Evolutionary conservation across 2,113 vertebrate genomes (phyloP), one percentile per base, ranked within the genome.

Genomic region (Cygnus buccinator): DNA sequence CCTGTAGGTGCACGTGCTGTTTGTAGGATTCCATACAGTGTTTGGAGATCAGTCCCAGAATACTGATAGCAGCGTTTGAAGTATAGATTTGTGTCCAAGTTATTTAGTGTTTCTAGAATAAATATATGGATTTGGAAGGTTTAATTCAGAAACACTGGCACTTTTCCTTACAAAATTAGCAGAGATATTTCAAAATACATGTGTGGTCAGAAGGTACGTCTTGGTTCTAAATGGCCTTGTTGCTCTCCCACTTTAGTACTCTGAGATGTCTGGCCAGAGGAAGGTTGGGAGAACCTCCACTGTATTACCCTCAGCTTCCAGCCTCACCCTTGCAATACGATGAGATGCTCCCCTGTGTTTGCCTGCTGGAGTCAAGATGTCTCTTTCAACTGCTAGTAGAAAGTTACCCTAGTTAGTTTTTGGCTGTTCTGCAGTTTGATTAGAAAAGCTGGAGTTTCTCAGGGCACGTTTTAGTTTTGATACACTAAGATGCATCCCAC

Each of bases 381-480:
- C 18, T 79, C 48, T 59, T 43, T 46, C 52, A 90, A 3, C 35
- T 80, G 28, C 52, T 57, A 35, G 33, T 19, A 81, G 16, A 81
- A 66, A 59, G 68, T 59, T 57, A 41, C 12, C 16, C 74, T 23
- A 6, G n/a, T 20, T 9, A 58, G 11, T 8, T 54, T 70, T 79
- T 75, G 54, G 20, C 43, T 85, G 19, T 59, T 75, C 14, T 55
- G 3, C 37, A 21, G 13, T 73, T 91, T 76, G 55, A 43, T 54
- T 12, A 48, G 73, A 61, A 86, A 93, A 67, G 9, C 25, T 71
- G 44, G 14, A 50, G 10, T 67, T 66, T 85, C 76, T 16, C 31
- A 46, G 22, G 18, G 14, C 9, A 17, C 0, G 0, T 11, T 61
- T 8, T 77, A 1, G 0, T 74, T 87, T 62, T 73, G 50, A 65